Conservation (phyloP, 2,888 invertebrate species). For the Leptura quadrifasciata region DNA sequence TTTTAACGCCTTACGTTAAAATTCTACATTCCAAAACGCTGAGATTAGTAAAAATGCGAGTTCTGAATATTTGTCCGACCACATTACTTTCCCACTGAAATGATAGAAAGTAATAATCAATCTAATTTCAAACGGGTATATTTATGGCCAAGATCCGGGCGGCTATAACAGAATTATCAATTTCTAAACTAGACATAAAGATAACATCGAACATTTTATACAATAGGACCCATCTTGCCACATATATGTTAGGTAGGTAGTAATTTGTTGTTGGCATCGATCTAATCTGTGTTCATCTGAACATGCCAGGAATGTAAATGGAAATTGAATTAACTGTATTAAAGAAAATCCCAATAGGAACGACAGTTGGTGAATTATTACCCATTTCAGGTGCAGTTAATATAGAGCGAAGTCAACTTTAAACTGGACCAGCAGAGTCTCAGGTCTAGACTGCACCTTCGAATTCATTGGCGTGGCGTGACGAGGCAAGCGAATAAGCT, state of each 20-base stretch:
- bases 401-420: not conserved
- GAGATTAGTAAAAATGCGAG: not conserved
- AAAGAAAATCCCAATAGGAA: slow-evolving; percentile 24
- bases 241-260: slow-evolving; percentile 25
- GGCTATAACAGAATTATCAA: slow-evolving; percentile 12
- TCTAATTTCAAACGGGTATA: not conserved
- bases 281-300: slow-evolving; percentile 21
- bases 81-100: not conserved
- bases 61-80: not conserved
- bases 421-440: not conserved
- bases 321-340: slow-evolving; percentile 37
- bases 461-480: not conserved
- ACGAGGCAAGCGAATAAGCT: no score
- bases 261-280: slow-evolving; percentile 15
- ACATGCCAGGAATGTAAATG: slow-evolving; percentile 29
- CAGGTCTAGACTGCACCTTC: not conserved
- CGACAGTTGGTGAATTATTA: slow-evolving; percentile 33
- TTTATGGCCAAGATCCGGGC: not conserved
- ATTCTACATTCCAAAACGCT: no score
- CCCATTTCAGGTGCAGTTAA: slow-evolving; percentile 23
- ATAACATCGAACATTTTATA: slow-evolving; percentile 22
- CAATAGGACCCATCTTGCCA: not conserved
- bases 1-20: no score
- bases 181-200: slow-evolving; percentile 9
- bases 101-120: not conserved